Base-by-base conservation (phyloP, 2,113 vertebrate species). In the Benitochromis conjunctus region DNA sequence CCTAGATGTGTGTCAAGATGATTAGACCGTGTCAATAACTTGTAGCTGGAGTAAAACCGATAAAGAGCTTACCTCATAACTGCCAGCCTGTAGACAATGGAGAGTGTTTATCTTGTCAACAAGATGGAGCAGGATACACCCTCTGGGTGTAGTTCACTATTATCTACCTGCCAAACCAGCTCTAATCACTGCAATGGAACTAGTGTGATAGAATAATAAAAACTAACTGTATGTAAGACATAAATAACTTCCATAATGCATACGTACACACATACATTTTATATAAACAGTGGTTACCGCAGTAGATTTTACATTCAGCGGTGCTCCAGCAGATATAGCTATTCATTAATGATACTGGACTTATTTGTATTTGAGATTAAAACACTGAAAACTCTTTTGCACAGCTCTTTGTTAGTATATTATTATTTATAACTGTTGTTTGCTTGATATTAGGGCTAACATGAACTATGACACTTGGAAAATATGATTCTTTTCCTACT, bases 51-150 rank as follows among this genome's bases (percentile, higher is more conserved):
- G 82, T 89, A 95, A 92, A 94, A 94, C 88, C 56, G 62, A 89
- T 96, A 94, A 95, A 77, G 18, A 92, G 97, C 95, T 97, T 96
- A 97, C 91, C 91, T 96, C 93, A 97, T 97, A 96, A 96, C 91
- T 90, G 93, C 87, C 74, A 88, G 89, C 60, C 87, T 83, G 69
- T 29, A 85, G 81, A 87, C 82, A 90, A 84, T 83, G 80, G 31
- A 88, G 54, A 82, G 79, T 60, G 5, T 76, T 91, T 91, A 91
- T 87, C 90, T 94, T 89, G 87, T 82, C 64, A 86, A 85, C 87
- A 89, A 91, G 82, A 81, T 55, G 79, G 55, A 29, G 18, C 26
- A 43, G 64, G 11, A 53, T 55, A 64, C 56, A 77, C 46, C 24
- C 36, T 84, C 71, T 57, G 31, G 36, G 34, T 88, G 71, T 82